Conservation (phyloP, 2,888 invertebrate genomes). For the Eilema griseolum region DNA sequence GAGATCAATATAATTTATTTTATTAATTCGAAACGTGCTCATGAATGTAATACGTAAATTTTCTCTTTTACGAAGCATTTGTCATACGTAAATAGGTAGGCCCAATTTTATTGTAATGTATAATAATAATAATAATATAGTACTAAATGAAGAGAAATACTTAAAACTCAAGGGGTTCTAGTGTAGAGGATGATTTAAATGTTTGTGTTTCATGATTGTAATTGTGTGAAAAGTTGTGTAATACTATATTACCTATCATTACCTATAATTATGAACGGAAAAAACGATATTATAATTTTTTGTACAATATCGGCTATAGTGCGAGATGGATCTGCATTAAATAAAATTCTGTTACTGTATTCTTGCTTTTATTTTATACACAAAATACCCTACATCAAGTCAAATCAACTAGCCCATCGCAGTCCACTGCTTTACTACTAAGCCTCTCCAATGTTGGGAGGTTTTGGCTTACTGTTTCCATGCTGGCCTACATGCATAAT, state of each 20-base stretch:
- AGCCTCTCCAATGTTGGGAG: too few relatives aligned
- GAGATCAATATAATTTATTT: constrained; percentile 77
- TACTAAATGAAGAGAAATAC: constrained; percentile 79
- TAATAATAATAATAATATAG: constrained; percentile 82
- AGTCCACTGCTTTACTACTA: too few relatives aligned
- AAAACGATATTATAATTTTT: constrained; percentile 82
- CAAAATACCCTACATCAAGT: neutral
- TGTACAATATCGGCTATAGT: constrained; percentile 86
- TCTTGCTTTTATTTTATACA: constrained; percentile 60
- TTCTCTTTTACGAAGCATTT: constrained; percentile 80
- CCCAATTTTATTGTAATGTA: constrained; percentile 85
- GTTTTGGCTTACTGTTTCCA: too few relatives aligned
- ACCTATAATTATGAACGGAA: constrained; percentile 71
- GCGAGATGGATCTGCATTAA: constrained; percentile 85
- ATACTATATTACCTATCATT: constrained; percentile 79
- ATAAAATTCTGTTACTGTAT: constrained; percentile 87
- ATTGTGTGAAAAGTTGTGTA: constrained; percentile 83
- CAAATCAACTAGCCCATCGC: too few relatives aligned
- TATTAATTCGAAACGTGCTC: constrained; percentile 74
- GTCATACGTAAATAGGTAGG: constrained; percentile 86
- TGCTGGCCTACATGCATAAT: too few relatives aligned
- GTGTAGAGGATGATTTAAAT: constrained; percentile 79
- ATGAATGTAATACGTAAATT: constrained; percentile 81
- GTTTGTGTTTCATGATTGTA: constrained; percentile 85
- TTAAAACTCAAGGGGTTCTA: constrained; percentile 81